Base-by-base conservation (phyloP, 1,140 invertebrate genomes). In the Drosophila ananassae region DNA sequence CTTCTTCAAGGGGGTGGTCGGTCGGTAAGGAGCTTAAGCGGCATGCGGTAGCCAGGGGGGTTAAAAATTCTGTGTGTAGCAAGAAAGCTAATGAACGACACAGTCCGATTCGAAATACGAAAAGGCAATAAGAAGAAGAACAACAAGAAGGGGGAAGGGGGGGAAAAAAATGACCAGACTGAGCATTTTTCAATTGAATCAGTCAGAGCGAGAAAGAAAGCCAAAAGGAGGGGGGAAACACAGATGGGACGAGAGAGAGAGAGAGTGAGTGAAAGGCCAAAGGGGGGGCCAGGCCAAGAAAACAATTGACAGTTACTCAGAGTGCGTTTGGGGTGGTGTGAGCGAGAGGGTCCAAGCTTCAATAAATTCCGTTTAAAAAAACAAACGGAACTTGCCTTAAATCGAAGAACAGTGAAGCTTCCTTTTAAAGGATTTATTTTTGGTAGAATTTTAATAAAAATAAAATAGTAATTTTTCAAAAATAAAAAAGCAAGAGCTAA, bases 151-250 rank as follows among this genome's bases (percentile, higher is more conserved):
- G 17, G 17, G 17, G 17, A 17, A 17, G 17, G 17, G 17, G 17
- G 17, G 17, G 1, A 72, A 53, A 66, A 66, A 61, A 28, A 28
- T 6, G 25, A 28, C 25, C 25, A 61, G 64, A 77, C 46, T 39
- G 47, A 53, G 44, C 53, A 77, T 69, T 62, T 77, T 78, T 71
- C 74, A 77, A 77, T 77, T 77, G 74, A 77, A 77, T 75, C 55
- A 55, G 61, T 41, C 55, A 57, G 48, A 54, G 48, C 37, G 30
- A 54, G 64, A 47, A 21, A 22, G 37, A n/a, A 7, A 39, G 8
- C 3, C 4, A 24, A 24, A 52, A 28, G 48, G 50, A 9, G 41
- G 61, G 5, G 7, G 25, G 25, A 17, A 0, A 17, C 17, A 17
- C 17, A 17, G 17, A 17, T 17, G 17, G 17, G 17, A 1, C 17